Conservation (phyloP, 2,888 invertebrate species). For the Tuta absoluta region DNA sequence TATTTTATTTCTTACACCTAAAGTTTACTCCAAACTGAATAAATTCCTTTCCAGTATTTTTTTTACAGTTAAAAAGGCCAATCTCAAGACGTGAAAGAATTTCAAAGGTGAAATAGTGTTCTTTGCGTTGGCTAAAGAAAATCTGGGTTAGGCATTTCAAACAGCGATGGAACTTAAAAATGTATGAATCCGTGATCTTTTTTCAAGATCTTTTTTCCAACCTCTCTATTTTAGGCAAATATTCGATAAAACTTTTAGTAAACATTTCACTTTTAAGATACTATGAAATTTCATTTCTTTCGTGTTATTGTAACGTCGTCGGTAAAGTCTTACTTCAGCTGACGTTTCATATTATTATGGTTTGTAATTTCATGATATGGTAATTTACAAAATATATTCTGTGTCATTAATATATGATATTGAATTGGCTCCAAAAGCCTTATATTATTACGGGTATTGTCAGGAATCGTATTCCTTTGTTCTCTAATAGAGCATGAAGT, state of each 20-base stretch:
- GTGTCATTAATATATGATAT: neutral
- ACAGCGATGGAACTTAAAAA: conserved; percentile 8
- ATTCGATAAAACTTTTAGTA: neutral
- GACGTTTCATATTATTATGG: neutral
- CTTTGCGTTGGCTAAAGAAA: conserved; percentile 6
- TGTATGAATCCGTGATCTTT: neutral
- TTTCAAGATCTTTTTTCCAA: neutral
- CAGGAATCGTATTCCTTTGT: conserved; percentile 18
- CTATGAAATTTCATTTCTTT: too few species aligned
- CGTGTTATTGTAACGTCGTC: too few species aligned
- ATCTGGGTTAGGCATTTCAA: conserved; percentile 13
- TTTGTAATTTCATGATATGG: neutral
- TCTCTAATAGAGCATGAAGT: conserved; percentile 15
- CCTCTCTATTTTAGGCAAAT: neutral
- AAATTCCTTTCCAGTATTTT: conserved; percentile 6
- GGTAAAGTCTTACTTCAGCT: too few species aligned
- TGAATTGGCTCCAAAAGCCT: neutral
- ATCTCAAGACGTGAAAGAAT: conserved; percentile 4
- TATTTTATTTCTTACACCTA: neutral
- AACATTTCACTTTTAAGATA: too few species aligned
- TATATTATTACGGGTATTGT: conserved; percentile 11
- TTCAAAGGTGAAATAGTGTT: conserved; percentile 4
- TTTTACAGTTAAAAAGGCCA: conserved; percentile 9
- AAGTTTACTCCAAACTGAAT: neutral
- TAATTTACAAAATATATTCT: neutral